Evolutionary conservation across 2,888 invertebrate species (phyloP).

Genomic region (Physocephala rufipes): DNA sequence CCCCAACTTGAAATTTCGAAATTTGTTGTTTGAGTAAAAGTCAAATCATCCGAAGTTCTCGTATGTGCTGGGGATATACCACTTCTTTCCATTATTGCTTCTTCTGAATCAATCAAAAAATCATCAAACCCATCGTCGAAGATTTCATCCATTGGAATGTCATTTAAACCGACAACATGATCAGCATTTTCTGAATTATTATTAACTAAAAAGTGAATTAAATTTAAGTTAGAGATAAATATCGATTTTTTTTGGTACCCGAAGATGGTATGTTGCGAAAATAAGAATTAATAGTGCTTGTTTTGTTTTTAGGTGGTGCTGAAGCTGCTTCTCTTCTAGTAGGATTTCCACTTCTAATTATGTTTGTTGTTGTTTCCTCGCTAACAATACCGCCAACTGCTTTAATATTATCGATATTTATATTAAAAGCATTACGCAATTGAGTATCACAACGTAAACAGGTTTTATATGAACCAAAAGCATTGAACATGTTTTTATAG

Average conservation of each 20-base stretch:
- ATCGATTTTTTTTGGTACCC: slow-evolving; percentile 20
- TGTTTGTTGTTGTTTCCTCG: slow-evolving; percentile 36
- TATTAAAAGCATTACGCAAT: slow-evolving; percentile 60
- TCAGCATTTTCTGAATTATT: slow-evolving; percentile 19
- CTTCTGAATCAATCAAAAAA: slow-evolving; percentile 47
- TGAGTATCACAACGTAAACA: slow-evolving; percentile 62
- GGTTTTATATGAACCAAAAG: slow-evolving; percentile 59
- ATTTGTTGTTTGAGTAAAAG: slow-evolving; percentile 55
- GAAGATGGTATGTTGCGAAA: slow-evolving; percentile 51
- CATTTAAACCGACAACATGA: slow-evolving; percentile 32
- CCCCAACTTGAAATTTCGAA: slow-evolving; percentile 46
- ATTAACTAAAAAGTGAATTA: neutral
- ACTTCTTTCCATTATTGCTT: neutral
- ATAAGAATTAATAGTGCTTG: slow-evolving; percentile 2
- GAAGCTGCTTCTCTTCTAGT: neutral
- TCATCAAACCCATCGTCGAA: slow-evolving; percentile 61
- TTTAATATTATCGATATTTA: slow-evolving; percentile 61
- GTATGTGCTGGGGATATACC: neutral
- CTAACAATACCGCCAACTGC: slow-evolving; percentile 58
- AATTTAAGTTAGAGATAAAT: slow-evolving; percentile 1
- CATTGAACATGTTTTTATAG: slow-evolving; percentile 57
- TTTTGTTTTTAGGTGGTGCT: neutral
- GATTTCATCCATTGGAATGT: slow-evolving; percentile 48
- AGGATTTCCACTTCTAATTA: slow-evolving; percentile 17
- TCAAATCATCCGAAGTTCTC: slow-evolving; percentile 22